phyloP scores from a whole-genome alignment of 2,113 vertebrate species.

The Lucifuga dentata region DNA sequence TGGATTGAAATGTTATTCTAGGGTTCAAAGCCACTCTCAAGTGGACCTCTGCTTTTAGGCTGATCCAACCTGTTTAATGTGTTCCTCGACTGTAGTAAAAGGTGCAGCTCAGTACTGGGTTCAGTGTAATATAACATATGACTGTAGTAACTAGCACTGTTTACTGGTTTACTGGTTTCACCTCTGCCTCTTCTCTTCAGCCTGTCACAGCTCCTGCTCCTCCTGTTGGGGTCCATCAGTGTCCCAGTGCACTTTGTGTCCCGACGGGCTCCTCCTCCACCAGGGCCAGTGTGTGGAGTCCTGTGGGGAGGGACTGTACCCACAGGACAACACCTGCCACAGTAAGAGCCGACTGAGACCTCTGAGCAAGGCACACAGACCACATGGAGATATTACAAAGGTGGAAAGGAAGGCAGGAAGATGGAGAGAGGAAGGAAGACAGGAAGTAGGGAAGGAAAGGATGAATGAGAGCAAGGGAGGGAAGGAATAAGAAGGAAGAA shows the following conservation, averaged over 20 bases:
- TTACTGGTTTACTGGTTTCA: neutral
- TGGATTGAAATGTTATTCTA: no score
- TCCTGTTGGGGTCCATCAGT: constrained; percentile 86
- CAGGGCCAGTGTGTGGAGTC: constrained; percentile 86
- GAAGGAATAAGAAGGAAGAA: no score
- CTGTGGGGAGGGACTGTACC: constrained; percentile 90
- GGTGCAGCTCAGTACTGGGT: no score
- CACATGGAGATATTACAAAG: no score
- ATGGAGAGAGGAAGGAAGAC: neutral
- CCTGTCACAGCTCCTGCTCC: constrained; percentile 88
- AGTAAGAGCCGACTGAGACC: constrained; percentile 82
- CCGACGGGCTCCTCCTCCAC: constrained; percentile 72
- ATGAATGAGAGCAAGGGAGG: neutral
- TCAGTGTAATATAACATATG: no score
- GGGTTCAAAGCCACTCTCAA: no score
- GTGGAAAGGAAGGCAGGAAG: neutral
- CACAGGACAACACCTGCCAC: constrained; percentile 83
- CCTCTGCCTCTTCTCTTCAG: constrained; percentile 67
- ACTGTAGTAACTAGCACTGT: no score
- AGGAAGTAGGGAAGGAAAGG: neutral
- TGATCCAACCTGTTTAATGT: no score
- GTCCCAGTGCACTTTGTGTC: constrained; percentile 87
- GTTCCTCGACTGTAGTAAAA: no score
- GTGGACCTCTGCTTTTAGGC: no score
- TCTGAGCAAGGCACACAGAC: no score